These are phyloP conservation scores for Dicrurus megarhynchus DNA, from an alignment of 2,113 vertebrate species.

Conservation along the genomic window DNA sequence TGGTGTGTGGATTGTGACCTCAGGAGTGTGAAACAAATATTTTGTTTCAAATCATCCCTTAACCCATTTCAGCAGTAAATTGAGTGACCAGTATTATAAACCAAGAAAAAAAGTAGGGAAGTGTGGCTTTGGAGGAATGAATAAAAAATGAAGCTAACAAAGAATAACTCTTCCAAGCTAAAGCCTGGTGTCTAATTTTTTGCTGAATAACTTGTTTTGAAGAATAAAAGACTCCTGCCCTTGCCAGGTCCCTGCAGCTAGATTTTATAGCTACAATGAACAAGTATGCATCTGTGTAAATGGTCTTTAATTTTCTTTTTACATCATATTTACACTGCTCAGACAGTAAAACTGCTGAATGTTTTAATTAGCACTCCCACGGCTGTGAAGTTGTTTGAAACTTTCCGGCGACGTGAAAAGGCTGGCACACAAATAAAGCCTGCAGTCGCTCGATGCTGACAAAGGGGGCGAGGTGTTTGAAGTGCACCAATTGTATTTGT, in stretches of 20 bases:
- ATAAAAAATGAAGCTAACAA: conserved; percentile 5
- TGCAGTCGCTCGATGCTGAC: neutral
- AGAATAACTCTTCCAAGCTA: conserved; percentile 19
- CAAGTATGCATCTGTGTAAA: conserved; percentile 59
- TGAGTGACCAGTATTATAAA: neutral
- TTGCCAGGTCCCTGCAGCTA: conserved; percentile 29
- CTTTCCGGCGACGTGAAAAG: neutral
- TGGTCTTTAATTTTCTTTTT: conserved; percentile 48
- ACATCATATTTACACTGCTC: conserved; percentile 45
- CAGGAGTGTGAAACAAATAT: conserved; percentile 37
- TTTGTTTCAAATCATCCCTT: conserved; percentile 36
- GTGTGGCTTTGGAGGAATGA: neutral
- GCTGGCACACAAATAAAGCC: conserved; percentile 13
- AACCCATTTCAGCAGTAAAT: neutral
- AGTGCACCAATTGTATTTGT: neutral
- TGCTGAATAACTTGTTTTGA: conserved; percentile 19
- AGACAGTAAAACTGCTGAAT: conserved; percentile 52
- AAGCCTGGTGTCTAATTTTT: neutral
- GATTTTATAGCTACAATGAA: conserved; percentile 43
- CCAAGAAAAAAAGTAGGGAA: neutral
- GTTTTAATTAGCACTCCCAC: conserved; percentile 53
- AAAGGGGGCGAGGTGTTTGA: neutral
- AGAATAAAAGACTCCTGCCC: neutral
- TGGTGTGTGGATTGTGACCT: conserved; percentile 15
- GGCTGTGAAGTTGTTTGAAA: conserved; percentile 40